Conservation (phyloP, 2,888 invertebrate genomes). For the Ditylenchus weischeri region DNA sequence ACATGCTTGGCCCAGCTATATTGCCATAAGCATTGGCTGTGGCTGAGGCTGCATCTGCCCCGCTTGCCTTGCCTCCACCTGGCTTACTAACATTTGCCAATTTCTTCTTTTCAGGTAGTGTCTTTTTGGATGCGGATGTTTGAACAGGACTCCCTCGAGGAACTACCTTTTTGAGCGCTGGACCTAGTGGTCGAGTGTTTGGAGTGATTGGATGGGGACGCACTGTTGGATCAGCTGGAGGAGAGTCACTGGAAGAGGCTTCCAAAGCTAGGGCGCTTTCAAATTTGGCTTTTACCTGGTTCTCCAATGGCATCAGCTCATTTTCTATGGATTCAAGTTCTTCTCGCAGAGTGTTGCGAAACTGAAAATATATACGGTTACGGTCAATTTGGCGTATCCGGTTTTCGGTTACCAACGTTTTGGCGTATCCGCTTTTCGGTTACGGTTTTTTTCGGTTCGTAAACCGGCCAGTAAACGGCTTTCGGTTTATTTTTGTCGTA, state of each 20-base stretch:
- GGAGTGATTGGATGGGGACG: not conserved
- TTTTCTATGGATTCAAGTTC: slow-evolving; percentile 16
- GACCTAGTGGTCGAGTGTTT: not conserved
- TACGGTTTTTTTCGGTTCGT: too few species aligned
- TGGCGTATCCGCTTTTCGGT: too few species aligned
- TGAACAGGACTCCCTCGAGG: not conserved
- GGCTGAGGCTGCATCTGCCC: slow-evolving; percentile 5
- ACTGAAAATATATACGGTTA: slow-evolving; percentile 21
- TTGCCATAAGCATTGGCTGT: slow-evolving; percentile 3
- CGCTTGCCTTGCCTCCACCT: too few species aligned
- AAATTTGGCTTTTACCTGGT: slow-evolving; percentile 15
- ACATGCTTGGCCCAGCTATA: not conserved
- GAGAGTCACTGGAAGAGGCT: slow-evolving; percentile 23
- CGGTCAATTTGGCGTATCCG: too few species aligned
- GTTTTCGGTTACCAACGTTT: too few species aligned
- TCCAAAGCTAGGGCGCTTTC: slow-evolving; percentile 7
- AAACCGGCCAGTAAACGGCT: too few species aligned
- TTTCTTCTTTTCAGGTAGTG: not conserved
- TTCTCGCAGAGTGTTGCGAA: slow-evolving; percentile 11
- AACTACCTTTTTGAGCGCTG: not conserved
- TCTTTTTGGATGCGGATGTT: not conserved
- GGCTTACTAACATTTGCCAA: not conserved
- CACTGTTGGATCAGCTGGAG: slow-evolving; percentile 22
- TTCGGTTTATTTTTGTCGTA: too few species aligned
- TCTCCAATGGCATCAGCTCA: slow-evolving; percentile 14